Percentiles rank a stretch among this genome's conserved stretches.
phyloP scores from a whole-genome alignment of 2,888 invertebrate genomes.

The Drosophila algonquin region DNA sequence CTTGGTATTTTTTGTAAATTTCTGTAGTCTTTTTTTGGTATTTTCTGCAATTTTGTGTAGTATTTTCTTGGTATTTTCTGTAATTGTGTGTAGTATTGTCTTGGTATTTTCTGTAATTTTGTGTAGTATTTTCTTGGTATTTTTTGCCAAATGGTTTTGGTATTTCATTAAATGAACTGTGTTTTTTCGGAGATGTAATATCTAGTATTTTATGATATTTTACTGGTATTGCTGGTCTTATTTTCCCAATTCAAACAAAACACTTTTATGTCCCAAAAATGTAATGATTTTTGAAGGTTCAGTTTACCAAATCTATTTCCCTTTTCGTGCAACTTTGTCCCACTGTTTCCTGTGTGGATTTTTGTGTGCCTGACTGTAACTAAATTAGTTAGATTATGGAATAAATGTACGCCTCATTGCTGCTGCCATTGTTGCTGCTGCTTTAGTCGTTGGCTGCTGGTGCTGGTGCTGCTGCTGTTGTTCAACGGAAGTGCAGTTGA shows the following conservation, averaged over 20 bases:
- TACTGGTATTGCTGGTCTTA: not conserved
- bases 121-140: not conserved
- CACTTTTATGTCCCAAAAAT: no score
- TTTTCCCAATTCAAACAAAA: no score
- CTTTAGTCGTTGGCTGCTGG: constrained; percentile 14
- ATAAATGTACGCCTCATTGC: constrained; percentile 37
- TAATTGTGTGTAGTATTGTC: no score
- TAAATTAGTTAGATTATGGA: constrained; percentile 65
- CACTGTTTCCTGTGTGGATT: constrained; percentile 40
- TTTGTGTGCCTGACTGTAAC: constrained; percentile 32
- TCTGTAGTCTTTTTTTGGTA: no score
- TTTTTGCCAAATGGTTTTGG: not conserved
- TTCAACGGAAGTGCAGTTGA: constrained; percentile 55
- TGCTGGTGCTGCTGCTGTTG: constrained; percentile 29
- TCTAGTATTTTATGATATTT: not conserved
- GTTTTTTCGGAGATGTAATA: no score
- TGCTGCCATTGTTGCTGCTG: constrained; percentile 40
- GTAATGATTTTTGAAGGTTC: not conserved
- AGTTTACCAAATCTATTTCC: not conserved
- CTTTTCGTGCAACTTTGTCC: not conserved
- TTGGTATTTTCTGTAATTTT: no score
- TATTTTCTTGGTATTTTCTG: not conserved
- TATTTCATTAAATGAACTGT: no score
- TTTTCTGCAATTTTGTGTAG: no score
- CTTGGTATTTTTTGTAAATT: not conserved